Conservation (phyloP, 2,113 vertebrate genomes). For the Cacatua alba region DNA sequence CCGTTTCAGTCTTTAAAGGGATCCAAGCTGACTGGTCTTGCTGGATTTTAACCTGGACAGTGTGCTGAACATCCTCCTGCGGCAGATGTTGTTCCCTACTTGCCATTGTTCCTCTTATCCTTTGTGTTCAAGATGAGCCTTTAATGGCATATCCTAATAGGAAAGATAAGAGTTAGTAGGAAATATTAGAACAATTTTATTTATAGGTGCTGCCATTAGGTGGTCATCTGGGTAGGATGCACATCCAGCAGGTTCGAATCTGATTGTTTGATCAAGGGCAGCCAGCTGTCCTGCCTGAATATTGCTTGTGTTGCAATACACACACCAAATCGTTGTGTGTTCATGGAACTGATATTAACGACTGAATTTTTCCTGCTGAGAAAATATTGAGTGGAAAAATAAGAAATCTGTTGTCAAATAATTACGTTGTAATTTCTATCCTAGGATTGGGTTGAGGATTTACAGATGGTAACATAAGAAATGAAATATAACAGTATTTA, state of each 20-base stretch:
- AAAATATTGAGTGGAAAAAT: neutral
- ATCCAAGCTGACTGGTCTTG: neutral
- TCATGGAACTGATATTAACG: neutral
- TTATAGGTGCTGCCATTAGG: neutral
- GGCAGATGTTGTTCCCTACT: neutral
- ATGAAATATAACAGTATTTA: neutral
- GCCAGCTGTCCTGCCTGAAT: neutral
- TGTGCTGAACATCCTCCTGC: neutral
- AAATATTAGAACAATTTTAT: neutral
- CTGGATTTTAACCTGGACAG: neutral
- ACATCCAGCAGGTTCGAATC: neutral
- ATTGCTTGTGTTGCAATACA: neutral
- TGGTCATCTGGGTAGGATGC: neutral
- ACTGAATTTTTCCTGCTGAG: neutral
- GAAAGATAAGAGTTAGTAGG: neutral
- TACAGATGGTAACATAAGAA: neutral
- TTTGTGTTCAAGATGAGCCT: neutral
- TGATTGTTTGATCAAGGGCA: neutral
- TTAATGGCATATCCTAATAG: neutral
- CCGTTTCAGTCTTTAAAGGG: neutral
- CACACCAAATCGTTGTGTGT: neutral
- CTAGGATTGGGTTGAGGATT: neutral
- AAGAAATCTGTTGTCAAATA: neutral
- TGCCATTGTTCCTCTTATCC: neutral
- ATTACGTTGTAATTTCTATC: neutral